Evolutionary conservation across 1,140 invertebrate species (phyloP).

Genomic region (Drosophila paulistorum): DNA sequence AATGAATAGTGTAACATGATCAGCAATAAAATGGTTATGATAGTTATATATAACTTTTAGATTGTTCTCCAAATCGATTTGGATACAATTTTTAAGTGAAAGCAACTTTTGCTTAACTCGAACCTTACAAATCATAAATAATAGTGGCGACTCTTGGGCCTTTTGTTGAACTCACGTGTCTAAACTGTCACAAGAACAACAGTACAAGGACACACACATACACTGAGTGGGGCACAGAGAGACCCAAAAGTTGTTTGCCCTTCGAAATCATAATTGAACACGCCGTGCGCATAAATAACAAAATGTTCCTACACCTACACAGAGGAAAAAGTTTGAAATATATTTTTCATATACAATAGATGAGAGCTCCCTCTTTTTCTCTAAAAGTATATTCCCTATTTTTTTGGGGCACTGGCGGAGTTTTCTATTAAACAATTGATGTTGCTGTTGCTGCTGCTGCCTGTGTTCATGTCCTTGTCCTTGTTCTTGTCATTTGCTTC

Average conservation of each 20-base stretch:
- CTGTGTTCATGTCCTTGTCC: neutral
- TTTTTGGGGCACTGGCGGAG: neutral
- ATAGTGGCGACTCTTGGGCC: neutral
- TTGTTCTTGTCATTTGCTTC: slow-evolving; percentile 39
- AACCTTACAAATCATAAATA: neutral
- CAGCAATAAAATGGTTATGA: no score
- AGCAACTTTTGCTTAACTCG: neutral
- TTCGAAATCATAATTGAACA: slow-evolving; percentile 53
- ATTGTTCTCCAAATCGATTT: neutral
- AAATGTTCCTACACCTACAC: slow-evolving; percentile 32
- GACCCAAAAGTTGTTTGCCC: slow-evolving; percentile 49
- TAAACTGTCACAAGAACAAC: slow-evolving; percentile 27
- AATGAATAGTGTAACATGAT: no score
- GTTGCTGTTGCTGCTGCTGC: slow-evolving; percentile 39
- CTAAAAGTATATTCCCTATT: slow-evolving; percentile 5
- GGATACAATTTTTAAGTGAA: neutral
- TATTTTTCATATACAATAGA: neutral
- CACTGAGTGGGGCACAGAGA: neutral
- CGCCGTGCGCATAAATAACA: slow-evolving; percentile 64
- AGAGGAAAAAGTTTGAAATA: neutral
- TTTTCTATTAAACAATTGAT: slow-evolving; percentile 77
- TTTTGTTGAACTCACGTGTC: slow-evolving; percentile 27
- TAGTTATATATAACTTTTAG: no score
- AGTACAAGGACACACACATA: neutral
- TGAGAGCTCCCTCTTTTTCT: no score